Evolutionary conservation across 2,797 vertebrate species (phyloP).

Genomic region (Diplodus sargus): DNA sequence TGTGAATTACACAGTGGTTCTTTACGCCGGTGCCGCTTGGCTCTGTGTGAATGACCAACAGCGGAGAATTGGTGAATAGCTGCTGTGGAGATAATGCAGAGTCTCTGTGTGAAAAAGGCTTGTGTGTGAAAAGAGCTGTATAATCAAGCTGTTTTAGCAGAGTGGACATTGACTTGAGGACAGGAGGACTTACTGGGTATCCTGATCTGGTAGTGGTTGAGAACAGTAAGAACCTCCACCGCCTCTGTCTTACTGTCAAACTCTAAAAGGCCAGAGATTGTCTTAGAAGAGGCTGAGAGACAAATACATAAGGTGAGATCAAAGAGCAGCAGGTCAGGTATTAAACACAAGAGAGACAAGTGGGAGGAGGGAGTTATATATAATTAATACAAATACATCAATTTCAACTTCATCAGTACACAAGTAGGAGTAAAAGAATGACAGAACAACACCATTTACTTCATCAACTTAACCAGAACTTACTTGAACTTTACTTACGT

Average conservation of each 20-base stretch:
- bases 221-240: slow-evolving; percentile 96
- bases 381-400: not conserved
- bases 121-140: too few species aligned
- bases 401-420: not conserved
- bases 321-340: not conserved
- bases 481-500: slow-evolving; percentile 87
- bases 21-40: too few species aligned
- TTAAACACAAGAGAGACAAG: not conserved
- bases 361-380: not conserved
- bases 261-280: slow-evolving; percentile 94
- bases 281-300: slow-evolving; percentile 92
- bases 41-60: too few species aligned
- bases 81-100: too few species aligned
- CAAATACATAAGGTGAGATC: not conserved
- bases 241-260: slow-evolving; percentile 97
- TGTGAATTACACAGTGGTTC: too few species aligned
- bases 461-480: not conserved
- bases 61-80: too few species aligned
- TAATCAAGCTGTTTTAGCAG: not conserved
- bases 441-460: not conserved
- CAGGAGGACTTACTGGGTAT: slow-evolving; percentile 91
- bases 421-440: not conserved
- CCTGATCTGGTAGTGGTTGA: slow-evolving; percentile 99
- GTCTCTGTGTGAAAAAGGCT: too few species aligned
- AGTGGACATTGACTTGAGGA: not conserved